Evolutionary conservation across 2,797 vertebrate genomes (phyloP).

Genomic region (Rhinogobio ventralis): DNA sequence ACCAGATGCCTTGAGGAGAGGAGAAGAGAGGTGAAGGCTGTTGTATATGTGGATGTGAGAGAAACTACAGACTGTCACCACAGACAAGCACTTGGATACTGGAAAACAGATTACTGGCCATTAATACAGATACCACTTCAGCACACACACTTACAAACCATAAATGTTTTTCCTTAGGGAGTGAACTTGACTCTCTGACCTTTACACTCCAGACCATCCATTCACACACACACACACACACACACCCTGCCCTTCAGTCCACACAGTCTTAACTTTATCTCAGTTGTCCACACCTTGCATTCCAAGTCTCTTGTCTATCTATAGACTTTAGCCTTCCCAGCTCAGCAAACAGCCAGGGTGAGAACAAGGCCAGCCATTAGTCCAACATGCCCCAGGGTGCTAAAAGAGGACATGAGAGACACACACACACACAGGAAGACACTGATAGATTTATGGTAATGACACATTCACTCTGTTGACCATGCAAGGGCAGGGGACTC

Average conservation of each 20-base stretch:
- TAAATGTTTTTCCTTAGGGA: conserved; percentile 59
- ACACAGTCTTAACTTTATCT: conserved; percentile 71
- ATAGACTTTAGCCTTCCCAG: conserved; percentile 75
- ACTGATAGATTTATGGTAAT: conserved; percentile 55
- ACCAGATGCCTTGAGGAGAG: conserved; percentile 21
- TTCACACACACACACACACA: conserved; percentile 32
- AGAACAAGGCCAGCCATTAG: conserved; percentile 60
- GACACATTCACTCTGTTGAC: conserved; percentile 59
- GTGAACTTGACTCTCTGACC: conserved; percentile 68
- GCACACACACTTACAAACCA: conserved; percentile 21
- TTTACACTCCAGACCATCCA: conserved; percentile 66
- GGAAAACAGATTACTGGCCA: conserved; percentile 33
- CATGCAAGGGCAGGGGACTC: conserved; percentile 50
- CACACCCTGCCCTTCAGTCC: conserved; percentile 46
- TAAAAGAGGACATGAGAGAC: conserved; percentile 9
- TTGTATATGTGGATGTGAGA: conserved; percentile 25
- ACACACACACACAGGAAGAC: conserved; percentile 28
- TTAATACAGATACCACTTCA: conserved; percentile 32
- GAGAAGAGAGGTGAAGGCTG: conserved; percentile 24
- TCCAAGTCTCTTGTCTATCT: conserved; percentile 73
- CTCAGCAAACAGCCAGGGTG: conserved; percentile 69
- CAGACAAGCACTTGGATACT: conserved; percentile 19
- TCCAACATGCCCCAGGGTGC: conserved; percentile 47
- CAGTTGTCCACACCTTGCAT: conserved; percentile 73
- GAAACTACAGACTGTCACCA: conserved; percentile 23